A percentile compares a stretch with the other conserved stretches of the same genome.
phyloP scores from a whole-genome alignment of 2,797 vertebrate species.

The Loriculus beryllinus region DNA sequence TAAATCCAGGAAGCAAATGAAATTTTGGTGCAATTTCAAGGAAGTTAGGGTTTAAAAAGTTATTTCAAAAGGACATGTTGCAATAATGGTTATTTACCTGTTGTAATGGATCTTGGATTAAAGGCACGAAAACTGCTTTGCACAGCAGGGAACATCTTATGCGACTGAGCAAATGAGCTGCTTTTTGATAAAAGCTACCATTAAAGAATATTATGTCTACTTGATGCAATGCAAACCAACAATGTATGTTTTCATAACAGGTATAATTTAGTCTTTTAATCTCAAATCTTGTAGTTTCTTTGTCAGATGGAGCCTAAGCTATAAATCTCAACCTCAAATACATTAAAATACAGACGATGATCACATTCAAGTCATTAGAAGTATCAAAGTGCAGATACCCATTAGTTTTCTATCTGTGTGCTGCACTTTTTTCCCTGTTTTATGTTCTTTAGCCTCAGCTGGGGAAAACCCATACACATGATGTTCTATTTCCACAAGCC shows the following conservation, averaged over 20 bases:
- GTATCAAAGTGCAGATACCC: neutral
- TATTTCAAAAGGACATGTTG: neutral
- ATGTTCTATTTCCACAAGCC: constrained; percentile 29
- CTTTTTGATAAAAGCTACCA: neutral
- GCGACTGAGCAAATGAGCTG: neutral
- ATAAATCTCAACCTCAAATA: neutral
- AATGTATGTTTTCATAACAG: neutral
- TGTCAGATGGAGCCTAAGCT: neutral
- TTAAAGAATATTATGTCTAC: neutral
- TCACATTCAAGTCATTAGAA: neutral
- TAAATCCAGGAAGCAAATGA: neutral
- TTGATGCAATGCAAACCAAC: neutral
- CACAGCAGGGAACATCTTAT: neutral
- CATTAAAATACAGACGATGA: neutral
- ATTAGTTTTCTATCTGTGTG: neutral
- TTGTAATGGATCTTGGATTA: neutral
- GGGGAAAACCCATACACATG: neutral
- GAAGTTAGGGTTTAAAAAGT: neutral
- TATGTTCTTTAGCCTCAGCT: neutral
- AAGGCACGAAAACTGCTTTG: neutral
- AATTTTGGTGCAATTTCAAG: neutral
- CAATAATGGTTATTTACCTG: neutral
- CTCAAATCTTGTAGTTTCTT: neutral
- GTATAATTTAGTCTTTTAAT: neutral
- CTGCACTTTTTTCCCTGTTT: neutral